A percentile compares a stretch with the other conserved stretches of the same genome.
These are phyloP conservation scores for Rhyacophila brunnea DNA, from an alignment of 1,140 invertebrate species.

Conservation along the genomic window DNA sequence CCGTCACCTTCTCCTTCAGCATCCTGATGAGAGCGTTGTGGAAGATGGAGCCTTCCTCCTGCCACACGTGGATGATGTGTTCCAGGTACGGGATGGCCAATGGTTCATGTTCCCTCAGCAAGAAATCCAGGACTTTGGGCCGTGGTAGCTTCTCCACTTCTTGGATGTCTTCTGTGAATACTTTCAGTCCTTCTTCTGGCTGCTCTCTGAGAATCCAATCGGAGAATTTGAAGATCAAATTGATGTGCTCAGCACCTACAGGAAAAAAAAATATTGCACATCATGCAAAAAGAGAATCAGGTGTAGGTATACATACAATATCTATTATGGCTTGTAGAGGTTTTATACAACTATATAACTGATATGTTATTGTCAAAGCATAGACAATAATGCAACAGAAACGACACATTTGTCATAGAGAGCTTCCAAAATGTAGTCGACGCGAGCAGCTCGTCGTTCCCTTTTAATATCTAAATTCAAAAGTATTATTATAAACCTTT, in stretches of 20 bases:
- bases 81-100: constrained; percentile 92
- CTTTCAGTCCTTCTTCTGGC: constrained; percentile 88
- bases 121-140: constrained; percentile 84
- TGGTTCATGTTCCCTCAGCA: constrained; percentile 75
- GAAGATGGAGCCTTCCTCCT: constrained; percentile 80
- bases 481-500: too few species aligned
- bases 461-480: too few species aligned
- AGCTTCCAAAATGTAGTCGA: too few species aligned
- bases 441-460: too few species aligned
- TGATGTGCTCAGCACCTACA: constrained; percentile 76
- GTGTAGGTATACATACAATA: too few species aligned
- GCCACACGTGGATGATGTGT: constrained; percentile 88
- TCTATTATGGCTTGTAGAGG: too few species aligned
- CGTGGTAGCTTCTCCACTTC: constrained; percentile 88
- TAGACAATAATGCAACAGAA: too few species aligned
- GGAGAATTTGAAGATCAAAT: constrained; percentile 93
- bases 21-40: constrained; percentile 89
- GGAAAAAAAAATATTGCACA: constrained; percentile 30
- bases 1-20: constrained; percentile 64
- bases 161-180: constrained; percentile 89
- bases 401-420: too few species aligned
- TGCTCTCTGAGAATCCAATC: constrained; percentile 85
- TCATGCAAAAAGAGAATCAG: too few species aligned
- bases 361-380: too few species aligned
- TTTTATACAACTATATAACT: too few species aligned